Percentiles rank a stretch among this genome's conserved stretches.
Conservation (phyloP, 2,113 vertebrate species). For the Pterocles gutturalis region DNA sequence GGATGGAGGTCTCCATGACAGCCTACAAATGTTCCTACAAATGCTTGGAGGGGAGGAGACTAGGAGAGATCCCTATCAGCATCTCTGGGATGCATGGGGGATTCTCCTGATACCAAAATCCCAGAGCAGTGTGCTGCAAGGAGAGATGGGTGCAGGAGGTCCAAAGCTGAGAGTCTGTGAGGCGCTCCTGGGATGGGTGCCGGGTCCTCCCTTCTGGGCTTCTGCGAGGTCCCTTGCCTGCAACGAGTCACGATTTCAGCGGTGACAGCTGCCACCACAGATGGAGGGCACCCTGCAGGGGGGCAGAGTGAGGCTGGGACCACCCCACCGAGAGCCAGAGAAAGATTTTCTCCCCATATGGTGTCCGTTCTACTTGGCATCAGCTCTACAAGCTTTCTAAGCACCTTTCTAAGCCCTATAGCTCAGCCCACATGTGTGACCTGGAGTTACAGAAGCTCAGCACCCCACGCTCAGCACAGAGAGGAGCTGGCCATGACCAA, state of each 20-base stretch:
- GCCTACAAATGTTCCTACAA: neutral
- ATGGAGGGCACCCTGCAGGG: neutral
- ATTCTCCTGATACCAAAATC: neutral
- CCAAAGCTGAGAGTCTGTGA: too few relatives aligned
- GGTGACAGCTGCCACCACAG: neutral
- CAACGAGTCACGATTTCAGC: too few relatives aligned
- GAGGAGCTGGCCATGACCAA: neutral
- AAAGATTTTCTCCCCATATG: neutral
- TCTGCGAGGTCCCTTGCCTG: too few relatives aligned
- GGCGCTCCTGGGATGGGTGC: too few relatives aligned
- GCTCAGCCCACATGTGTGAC: rapidly evolving
- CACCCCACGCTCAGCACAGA: neutral
- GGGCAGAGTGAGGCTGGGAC: neutral
- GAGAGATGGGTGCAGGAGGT: too few relatives aligned
- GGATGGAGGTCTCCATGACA: neutral
- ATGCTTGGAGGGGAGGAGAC: neutral
- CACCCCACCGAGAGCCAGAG: neutral
- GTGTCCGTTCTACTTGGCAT: neutral
- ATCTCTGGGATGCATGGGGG: neutral
- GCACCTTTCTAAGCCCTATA: neutral
- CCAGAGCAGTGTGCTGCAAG: neutral
- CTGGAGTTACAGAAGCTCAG: neutral
- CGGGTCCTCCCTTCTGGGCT: too few relatives aligned
- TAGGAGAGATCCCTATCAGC: neutral
- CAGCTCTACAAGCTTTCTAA: neutral